Conservation (phyloP, 2,797 vertebrate species). For the Paramormyrops hopkinsi region DNA sequence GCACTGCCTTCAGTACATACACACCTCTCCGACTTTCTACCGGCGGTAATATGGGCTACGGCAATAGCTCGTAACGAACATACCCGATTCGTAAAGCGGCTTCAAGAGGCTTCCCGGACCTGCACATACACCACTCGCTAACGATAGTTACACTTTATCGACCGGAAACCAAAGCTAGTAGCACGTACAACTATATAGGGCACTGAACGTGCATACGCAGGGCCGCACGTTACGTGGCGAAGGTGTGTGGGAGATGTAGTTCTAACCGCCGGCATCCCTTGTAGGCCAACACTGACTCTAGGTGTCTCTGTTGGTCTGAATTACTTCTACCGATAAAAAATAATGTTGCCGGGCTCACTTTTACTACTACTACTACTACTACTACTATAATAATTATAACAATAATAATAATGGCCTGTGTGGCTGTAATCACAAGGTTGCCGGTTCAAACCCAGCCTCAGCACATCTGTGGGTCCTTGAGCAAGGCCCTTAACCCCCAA, state of each 20-base stretch:
- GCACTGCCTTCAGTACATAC: neutral
- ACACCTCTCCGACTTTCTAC: neutral
- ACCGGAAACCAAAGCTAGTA: constrained; percentile 20
- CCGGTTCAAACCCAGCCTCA: no score
- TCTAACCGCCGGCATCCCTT: neutral
- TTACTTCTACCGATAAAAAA: neutral
- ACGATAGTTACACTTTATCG: constrained; percentile 21
- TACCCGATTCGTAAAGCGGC: constrained; percentile 6
- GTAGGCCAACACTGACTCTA: neutral
- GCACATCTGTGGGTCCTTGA: no score
- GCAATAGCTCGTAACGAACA: neutral
- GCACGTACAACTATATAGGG: constrained; percentile 10
- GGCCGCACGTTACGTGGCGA: neutral
- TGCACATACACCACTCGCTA: neutral
- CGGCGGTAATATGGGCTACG: neutral
- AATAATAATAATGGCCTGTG: neutral
- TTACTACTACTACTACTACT: neutral
- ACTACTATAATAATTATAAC: neutral
- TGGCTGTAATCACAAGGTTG: no score
- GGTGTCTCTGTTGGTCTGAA: neutral
- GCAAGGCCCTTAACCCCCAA: no score
- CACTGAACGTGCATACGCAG: neutral
- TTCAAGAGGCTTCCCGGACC: neutral
- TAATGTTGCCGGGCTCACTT: neutral
- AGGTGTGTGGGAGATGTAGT: constrained; percentile 20